phyloP scores from a whole-genome alignment of 2,888 invertebrate genomes.

The Rugalucina vietnamica region DNA sequence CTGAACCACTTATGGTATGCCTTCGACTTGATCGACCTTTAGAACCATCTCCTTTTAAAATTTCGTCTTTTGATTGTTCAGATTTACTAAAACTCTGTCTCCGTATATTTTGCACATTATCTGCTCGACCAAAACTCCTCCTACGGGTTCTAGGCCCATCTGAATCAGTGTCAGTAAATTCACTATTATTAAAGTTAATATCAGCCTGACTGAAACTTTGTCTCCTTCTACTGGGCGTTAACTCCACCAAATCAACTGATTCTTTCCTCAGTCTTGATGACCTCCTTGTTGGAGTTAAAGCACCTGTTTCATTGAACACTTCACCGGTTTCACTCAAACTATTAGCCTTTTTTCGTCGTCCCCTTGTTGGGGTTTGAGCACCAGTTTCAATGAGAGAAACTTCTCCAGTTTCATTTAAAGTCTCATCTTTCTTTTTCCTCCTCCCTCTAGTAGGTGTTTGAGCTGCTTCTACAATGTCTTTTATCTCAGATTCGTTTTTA shows the following conservation, averaged over 20 bases:
- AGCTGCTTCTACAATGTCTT: not conserved
- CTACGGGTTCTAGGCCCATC: slow-evolving; percentile 27
- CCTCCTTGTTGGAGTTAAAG: slow-evolving; percentile 36
- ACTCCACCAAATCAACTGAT: not conserved
- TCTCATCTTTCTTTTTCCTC: slow-evolving; percentile 11
- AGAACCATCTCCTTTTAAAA: not conserved
- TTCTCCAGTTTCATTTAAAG: slow-evolving; percentile 20
- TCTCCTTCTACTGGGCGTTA: not conserved
- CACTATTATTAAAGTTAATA: not conserved
- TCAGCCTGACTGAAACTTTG: not conserved
- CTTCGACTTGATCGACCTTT: not conserved
- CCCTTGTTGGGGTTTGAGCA: slow-evolving; percentile 27
- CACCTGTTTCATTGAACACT: slow-evolving; percentile 10
- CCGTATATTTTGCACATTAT: not conserved
- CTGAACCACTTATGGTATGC: slow-evolving; percentile 7
- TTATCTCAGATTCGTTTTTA: not conserved
- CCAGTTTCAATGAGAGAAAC: slow-evolving; percentile 8
- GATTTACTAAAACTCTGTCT: slow-evolving; percentile 47
- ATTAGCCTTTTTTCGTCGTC: slow-evolving; percentile 13
- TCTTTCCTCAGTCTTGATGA: slow-evolving; percentile 23
- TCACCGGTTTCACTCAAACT: slow-evolving; percentile 18
- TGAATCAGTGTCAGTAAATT: slow-evolving; percentile 11
- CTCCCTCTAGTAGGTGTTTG: slow-evolving; percentile 32
- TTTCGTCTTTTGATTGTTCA: slow-evolving; percentile 35
- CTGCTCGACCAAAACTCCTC: slow-evolving; percentile 34